Base-by-base conservation (phyloP, 2,113 vertebrate genomes). In the Syngnathus floridae region DNA sequence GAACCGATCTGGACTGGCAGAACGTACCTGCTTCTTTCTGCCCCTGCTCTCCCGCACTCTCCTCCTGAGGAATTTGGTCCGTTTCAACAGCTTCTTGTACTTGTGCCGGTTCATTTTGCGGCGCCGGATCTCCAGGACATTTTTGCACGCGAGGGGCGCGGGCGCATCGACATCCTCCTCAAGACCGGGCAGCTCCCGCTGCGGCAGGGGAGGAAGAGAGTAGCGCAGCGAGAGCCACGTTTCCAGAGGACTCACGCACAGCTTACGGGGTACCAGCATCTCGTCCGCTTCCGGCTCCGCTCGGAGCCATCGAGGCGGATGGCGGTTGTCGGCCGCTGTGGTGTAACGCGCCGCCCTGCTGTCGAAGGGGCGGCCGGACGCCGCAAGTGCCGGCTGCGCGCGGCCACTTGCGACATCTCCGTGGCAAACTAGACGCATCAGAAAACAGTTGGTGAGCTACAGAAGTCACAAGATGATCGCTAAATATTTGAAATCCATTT, bases 21-120 rank as follows among this genome's bases (percentile, higher is more conserved):
- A 35, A 26, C 84, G 70, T 46, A 90, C 91, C 88, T 92, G 91
- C 71, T 95, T 95, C 35, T 7, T 92, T 63, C 46, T 93, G 61
- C 87, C 86, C 40, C 95, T 88, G 1, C 88, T 78, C 0, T 93
- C 91, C 40, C 83, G 65, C 5, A 99, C 73, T 64, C 72, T 93
- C 65, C 81, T 91, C 52, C 88, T 84, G 9, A 94, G 31, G 72
- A 95, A 97, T 61, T 92, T 94, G 0, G 89, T 94, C 19, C 93
- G 84, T 78, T 94, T 96, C 36, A 90, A 79, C 81, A 98, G 87
- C 80, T 98, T 99, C 69, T 78, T 95, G 86, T 90, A 97, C 72
- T 97, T 96, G 82, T 99, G 95, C 6, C 82, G 87, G 78, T 99
- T 99, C 90, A 98, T 98, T 22, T 93, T 98, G 65, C 94, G 88